Evolutionary conservation across 2,888 invertebrate genomes (phyloP).

Genomic region (Dichetophora obliterata): DNA sequence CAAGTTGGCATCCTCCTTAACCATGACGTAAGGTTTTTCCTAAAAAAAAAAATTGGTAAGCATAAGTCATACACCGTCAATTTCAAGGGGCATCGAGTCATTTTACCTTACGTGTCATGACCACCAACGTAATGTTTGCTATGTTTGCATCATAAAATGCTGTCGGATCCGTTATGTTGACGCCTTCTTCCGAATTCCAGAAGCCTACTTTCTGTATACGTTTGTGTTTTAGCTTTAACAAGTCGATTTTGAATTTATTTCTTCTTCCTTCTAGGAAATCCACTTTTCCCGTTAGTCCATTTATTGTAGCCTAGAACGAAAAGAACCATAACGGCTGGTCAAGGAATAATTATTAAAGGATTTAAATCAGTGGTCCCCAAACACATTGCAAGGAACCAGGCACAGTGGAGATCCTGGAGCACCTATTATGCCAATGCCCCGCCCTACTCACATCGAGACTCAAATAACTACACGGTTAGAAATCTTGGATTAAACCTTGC

Average conservation of each 20-base stretch:
- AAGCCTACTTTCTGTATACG: constrained; percentile 85
- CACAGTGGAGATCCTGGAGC: too few species aligned
- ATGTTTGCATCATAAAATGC: constrained; percentile 87
- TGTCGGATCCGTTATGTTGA: constrained; percentile 86
- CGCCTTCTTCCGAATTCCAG: constrained; percentile 82
- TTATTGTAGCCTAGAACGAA: constrained; percentile 78
- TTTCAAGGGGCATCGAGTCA: background rate
- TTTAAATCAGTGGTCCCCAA: too few species aligned
- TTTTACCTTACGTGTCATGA: constrained; percentile 88
- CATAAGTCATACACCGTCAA: background rate
- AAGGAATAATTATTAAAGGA: too few species aligned
- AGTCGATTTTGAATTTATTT: constrained; percentile 86
- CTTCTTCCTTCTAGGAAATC: constrained; percentile 88
- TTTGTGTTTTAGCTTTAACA: constrained; percentile 84
- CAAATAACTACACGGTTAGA: too few species aligned
- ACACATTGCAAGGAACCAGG: too few species aligned
- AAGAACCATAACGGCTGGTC: background rate
- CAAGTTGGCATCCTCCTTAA: constrained; percentile 84
- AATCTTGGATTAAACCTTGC: too few species aligned
- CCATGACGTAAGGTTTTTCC: constrained; percentile 94
- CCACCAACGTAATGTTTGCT: constrained; percentile 88
- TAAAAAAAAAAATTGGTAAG: constrained; percentile 63
- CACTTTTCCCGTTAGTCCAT: constrained; percentile 89
- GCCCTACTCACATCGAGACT: too few species aligned
- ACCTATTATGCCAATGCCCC: too few species aligned